Conservation (phyloP, 2,113 vertebrate species). For the Mandrillus leucophaeus region DNA sequence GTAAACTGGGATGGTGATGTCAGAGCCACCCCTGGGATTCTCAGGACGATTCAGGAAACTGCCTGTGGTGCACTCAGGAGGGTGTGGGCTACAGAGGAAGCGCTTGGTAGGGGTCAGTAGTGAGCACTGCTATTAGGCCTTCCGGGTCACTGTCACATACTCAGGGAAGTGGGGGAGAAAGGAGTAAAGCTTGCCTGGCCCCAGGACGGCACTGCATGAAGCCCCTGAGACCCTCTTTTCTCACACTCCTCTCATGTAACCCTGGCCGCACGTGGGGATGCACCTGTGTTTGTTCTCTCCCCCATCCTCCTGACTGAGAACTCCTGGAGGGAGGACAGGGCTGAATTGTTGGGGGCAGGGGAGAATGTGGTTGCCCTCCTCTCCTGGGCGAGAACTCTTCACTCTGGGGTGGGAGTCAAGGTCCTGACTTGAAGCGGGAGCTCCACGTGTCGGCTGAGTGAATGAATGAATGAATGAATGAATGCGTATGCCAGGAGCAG, state of each 20-base stretch:
- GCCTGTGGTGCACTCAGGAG: background rate
- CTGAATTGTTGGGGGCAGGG: background rate
- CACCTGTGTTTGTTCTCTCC: background rate
- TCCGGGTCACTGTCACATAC: background rate
- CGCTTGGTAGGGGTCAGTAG: background rate
- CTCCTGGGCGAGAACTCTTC: background rate
- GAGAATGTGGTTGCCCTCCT: too few relatives aligned
- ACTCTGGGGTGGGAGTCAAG: background rate
- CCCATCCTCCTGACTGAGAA: background rate
- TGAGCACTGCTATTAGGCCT: too few relatives aligned
- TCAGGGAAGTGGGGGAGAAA: background rate
- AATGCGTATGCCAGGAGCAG: background rate
- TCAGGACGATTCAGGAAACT: background rate
- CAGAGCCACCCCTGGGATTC: background rate
- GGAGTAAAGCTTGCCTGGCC: background rate
- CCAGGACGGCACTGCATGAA: background rate
- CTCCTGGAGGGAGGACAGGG: background rate
- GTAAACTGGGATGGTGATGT: background rate
- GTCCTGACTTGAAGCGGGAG: background rate
- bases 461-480: background rate
- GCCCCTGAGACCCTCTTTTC: background rate
- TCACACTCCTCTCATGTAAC: fast-evolving
- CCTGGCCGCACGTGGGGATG: background rate
- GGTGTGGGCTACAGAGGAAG: background rate
- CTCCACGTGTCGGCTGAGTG: background rate